These are phyloP conservation scores for Drosophila ambigua DNA, from an alignment of 1,140 invertebrate species.

Conservation along the genomic window DNA sequence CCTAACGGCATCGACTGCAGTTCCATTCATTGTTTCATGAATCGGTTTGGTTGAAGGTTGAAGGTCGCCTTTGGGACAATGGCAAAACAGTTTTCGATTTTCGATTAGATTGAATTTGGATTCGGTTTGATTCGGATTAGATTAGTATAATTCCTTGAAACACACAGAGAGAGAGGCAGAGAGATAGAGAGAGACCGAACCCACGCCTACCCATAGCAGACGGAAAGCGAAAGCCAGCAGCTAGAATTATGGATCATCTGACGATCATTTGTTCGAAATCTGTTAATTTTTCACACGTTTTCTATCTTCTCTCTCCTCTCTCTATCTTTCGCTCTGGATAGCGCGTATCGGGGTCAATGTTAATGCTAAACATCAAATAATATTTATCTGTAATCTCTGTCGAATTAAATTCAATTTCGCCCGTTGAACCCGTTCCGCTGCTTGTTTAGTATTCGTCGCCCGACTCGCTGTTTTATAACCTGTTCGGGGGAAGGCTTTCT, in stretches of 20 bases:
- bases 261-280: neutral
- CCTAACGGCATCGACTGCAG: constrained; percentile 30
- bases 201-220: constrained; percentile 12
- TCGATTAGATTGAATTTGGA: constrained; percentile 63
- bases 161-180: neutral
- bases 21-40: constrained; percentile 15
- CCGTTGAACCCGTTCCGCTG: constrained; percentile 14
- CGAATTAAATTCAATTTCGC: neutral
- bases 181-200: neutral
- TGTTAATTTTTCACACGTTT: neutral
- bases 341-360: constrained; percentile 32
- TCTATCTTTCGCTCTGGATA: neutral
- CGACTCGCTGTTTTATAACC: no score
- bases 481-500: no score
- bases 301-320: neutral
- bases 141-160: constrained; percentile 39
- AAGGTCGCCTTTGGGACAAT: constrained; percentile 24
- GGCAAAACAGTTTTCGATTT: constrained; percentile 35
- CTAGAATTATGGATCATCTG: no score
- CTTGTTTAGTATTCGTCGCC: constrained; percentile 6
- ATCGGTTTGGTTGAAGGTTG: constrained; percentile 16
- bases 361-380: constrained; percentile 10
- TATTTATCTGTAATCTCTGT: neutral
- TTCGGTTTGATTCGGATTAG: constrained; percentile 43
- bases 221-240: constrained; percentile 27